phyloP scores from a whole-genome alignment of 1,140 invertebrate genomes.

The Dermatophagoides farinae region DNA sequence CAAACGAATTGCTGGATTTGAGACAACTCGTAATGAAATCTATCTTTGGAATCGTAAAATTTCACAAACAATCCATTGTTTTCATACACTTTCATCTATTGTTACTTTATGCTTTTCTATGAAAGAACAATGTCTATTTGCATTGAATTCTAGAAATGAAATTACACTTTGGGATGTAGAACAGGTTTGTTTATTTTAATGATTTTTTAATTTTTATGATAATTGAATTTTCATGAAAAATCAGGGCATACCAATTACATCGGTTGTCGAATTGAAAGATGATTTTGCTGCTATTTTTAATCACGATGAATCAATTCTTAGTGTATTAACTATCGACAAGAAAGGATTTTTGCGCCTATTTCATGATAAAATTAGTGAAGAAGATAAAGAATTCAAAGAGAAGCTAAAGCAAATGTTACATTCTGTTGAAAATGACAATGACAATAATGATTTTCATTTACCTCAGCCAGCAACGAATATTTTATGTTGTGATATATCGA shows the following conservation, averaged over 20 bases:
- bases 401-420: not conserved
- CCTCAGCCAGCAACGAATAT: not conserved
- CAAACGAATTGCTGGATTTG: slow-evolving; percentile 1
- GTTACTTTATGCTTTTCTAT: not conserved
- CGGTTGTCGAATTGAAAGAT: not conserved
- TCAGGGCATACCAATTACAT: not conserved
- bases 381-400: not conserved
- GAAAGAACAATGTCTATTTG: not conserved
- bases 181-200: not conserved
- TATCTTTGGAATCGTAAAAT: not conserved
- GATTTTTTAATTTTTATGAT: not conserved
- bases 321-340: not conserved
- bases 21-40: slow-evolving; percentile 1
- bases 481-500: not conserved
- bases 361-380: not conserved
- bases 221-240: not conserved
- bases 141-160: not conserved
- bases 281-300: not conserved
- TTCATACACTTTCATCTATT: not conserved
- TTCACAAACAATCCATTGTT: not conserved
- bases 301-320: not conserved
- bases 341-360: slow-evolving; percentile 4
- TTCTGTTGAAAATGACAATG: not conserved
- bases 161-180: not conserved
- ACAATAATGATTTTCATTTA: not conserved